Evolutionary conservation across 2,113 vertebrate species (phyloP).

Genomic region (Oriolus oriolus): DNA sequence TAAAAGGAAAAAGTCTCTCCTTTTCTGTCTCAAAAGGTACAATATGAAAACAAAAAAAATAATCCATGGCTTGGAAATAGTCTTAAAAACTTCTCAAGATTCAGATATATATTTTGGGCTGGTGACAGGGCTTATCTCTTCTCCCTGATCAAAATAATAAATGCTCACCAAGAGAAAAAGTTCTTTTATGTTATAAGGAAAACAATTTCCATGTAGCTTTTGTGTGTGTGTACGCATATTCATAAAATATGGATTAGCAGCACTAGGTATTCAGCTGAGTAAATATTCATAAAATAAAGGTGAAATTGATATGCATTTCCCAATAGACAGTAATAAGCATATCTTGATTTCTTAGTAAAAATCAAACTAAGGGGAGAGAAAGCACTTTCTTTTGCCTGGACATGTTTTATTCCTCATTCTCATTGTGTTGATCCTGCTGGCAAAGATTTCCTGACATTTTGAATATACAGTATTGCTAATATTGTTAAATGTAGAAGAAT

Average conservation of each 20-base stretch:
- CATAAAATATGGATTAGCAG: constrained; percentile 63
- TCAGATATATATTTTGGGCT: neutral
- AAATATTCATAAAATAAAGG: constrained; percentile 57
- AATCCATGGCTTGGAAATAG: neutral
- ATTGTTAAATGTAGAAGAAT: neutral
- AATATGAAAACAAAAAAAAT: neutral
- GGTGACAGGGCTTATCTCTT: neutral
- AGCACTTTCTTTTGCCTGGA: neutral
- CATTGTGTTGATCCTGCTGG: neutral
- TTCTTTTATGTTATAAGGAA: constrained; percentile 8
- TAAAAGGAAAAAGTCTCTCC: neutral
- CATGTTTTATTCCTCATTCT: neutral
- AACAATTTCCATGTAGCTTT: constrained; percentile 1
- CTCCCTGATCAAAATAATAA: neutral
- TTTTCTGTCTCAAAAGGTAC: neutral
- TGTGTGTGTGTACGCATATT: constrained; percentile 24
- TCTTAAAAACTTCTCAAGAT: neutral
- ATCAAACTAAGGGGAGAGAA: neutral
- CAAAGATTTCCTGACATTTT: neutral
- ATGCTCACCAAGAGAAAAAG: neutral
- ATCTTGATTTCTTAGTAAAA: constrained; percentile 15
- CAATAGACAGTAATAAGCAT: constrained; percentile 8
- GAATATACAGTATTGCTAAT: neutral
- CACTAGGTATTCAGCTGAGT: constrained; percentile 45
- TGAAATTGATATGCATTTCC: constrained; percentile 35